A percentile compares a stretch with the other conserved stretches of the same genome.
These are phyloP conservation scores for Busseola fusca DNA, from an alignment of 2,888 invertebrate genomes.

Conservation along the genomic window DNA sequence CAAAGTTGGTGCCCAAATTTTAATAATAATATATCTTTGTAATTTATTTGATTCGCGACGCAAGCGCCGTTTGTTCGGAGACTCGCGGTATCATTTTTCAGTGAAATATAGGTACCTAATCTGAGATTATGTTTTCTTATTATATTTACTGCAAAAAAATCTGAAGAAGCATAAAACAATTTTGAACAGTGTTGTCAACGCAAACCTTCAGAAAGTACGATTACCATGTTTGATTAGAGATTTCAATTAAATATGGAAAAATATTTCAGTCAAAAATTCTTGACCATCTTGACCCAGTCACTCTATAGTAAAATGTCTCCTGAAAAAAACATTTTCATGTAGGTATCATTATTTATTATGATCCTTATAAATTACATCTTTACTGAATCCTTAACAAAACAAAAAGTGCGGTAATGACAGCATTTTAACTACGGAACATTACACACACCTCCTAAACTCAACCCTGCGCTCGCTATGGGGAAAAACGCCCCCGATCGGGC, in stretches of 20 bases:
- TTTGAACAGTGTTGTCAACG: neutral
- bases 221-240: neutral
- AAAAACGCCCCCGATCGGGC: conserved; percentile 81
- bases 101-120: conserved; percentile 43
- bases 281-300: neutral
- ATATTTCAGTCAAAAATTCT: neutral
- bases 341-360: conserved; percentile 8
- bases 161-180: neutral
- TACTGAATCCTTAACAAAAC: conserved; percentile 55
- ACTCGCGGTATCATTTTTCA: conserved; percentile 49
- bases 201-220: neutral
- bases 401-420: conserved; percentile 64
- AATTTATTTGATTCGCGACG: conserved; percentile 85
- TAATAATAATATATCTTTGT: conserved; percentile 89
- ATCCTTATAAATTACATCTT: conserved; percentile 41
- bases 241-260: neutral
- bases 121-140: conserved; percentile 45
- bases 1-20: conserved; percentile 86
- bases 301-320: neutral
- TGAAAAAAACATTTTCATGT: neutral
- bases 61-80: conserved; percentile 73
- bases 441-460: conserved; percentile 73
- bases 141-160: conserved; percentile 13
- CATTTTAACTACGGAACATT: conserved; percentile 72
- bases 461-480: conserved; percentile 74